Base-by-base conservation (phyloP, 35 echinoderm and acorn worm genomes). In the Heliocidaris erythrogramma region DNA sequence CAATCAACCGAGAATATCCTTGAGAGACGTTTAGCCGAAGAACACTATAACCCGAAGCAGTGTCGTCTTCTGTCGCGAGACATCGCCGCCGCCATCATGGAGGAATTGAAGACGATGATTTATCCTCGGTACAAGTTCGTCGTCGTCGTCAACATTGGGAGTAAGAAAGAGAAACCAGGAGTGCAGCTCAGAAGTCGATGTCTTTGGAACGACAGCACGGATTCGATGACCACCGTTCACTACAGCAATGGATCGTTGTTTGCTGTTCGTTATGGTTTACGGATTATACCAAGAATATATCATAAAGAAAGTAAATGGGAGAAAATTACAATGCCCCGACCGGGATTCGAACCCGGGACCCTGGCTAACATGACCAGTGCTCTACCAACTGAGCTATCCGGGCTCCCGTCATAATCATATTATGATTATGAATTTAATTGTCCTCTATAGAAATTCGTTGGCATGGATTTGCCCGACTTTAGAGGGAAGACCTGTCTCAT, bases 201-300 rank as follows among this genome's bases (percentile, higher is more conserved):
- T 95, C 86, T 98, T 4, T 98, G 97, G 97, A 94, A 98, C 59
- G 95, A 97, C 14, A 92, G 78, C 9, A 96, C 95, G 5, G 97
- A 98, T 88, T 96, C 96, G 18, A 96, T 94, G 32, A 92, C 90
- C 18, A 98, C 93, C 30, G 95, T 97, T 0, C 65, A 97, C 52
- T 98, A 93, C 90, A 95, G 69, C 16, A 98, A 98, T 88, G 94
- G 88, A 86, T 95, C 94, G 17, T 59, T 98, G 24, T 98, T 97
- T 86, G 97, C 97, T 48, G 96, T 97, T 97, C 8, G 97, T 92
- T 49, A 97, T 97, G 95, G 90, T 98, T 18, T 98, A 98, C 87
- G 97, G 96, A 93, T 30, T 98, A 14, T 98, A 98, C 48, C 92
- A 60, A 18, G 96, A 97, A 85, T 98, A 96, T 48, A 49, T n/a